Conservation (phyloP, 2,113 vertebrate genomes). For the Misgurnus anguillicaudatus region DNA sequence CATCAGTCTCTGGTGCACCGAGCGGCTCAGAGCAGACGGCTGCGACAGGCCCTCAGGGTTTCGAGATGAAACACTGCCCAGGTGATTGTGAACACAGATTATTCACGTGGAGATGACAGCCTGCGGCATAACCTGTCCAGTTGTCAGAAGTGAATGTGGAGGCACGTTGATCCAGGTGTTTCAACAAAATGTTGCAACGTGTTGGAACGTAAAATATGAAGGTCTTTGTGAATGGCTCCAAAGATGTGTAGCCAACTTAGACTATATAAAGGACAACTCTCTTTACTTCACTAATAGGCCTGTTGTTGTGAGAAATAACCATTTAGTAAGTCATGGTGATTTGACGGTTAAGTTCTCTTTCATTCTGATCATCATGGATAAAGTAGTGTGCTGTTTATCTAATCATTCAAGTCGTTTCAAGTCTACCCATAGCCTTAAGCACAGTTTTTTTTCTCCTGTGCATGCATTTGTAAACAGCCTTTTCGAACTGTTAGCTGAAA, state of each 20-base stretch:
- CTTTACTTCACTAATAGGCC: background rate
- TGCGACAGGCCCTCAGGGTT: background rate
- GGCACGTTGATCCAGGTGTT: constrained; percentile 4
- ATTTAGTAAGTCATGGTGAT: background rate
- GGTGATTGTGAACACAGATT: background rate
- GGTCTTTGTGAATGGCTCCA: background rate
- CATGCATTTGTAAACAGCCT: background rate
- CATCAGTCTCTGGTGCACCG: background rate
- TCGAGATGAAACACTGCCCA: background rate
- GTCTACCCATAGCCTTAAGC: background rate
- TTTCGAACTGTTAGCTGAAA: background rate
- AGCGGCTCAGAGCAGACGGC: background rate
- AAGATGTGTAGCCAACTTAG: background rate
- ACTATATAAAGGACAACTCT: background rate
- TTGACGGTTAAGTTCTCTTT: no score
- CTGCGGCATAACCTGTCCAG: constrained; percentile 15
- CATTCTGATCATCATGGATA: no score
- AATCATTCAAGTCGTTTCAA: background rate
- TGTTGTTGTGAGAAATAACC: background rate
- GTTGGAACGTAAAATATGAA: background rate
- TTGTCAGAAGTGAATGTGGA: background rate
- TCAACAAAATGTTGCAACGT: background rate
- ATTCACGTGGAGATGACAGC: constrained; percentile 11
- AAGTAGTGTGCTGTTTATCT: background rate
- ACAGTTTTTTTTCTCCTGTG: background rate